These are phyloP conservation scores for Noctilio leporinus DNA, from an alignment of 2,113 vertebrate genomes.

Conservation along the genomic window DNA sequence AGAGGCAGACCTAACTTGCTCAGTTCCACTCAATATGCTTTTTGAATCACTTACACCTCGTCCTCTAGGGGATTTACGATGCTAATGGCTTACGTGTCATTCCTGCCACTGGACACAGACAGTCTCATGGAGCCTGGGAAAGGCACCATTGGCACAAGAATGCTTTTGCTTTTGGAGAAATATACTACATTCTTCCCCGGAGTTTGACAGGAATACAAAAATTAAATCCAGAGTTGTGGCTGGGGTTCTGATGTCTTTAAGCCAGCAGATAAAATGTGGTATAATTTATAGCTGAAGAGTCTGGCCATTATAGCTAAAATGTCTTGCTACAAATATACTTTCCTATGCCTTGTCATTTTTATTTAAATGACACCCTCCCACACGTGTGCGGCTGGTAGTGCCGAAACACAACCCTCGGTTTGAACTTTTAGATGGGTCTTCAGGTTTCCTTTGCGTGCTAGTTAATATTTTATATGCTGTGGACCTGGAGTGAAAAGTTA, in stretches of 20 bases:
- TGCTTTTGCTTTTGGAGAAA: neutral
- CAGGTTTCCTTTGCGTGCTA: neutral
- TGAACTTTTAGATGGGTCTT: neutral
- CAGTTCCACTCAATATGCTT: neutral
- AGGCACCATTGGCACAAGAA: too few relatives aligned
- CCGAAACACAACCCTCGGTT: neutral
- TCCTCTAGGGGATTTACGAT: neutral
- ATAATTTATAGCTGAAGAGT: neutral
- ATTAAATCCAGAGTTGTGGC: neutral
- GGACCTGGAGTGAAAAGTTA: neutral
- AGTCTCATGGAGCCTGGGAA: neutral
- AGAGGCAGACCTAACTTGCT: constrained; percentile 18
- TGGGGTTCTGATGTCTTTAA: neutral
- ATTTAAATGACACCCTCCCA: neutral
- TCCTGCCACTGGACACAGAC: neutral
- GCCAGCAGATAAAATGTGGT: neutral
- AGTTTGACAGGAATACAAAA: neutral
- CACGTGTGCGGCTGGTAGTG: rapidly evolving
- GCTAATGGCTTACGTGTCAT: neutral
- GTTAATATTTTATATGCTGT: neutral
- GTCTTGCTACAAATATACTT: neutral
- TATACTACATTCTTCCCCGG: neutral
- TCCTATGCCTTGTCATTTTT: neutral
- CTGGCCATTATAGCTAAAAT: neutral
- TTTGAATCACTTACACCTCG: neutral